Percentiles rank a stretch among this genome's conserved stretches.
Evolutionary conservation across 2,888 invertebrate genomes (phyloP).

Genomic region (Xylota segnis): DNA sequence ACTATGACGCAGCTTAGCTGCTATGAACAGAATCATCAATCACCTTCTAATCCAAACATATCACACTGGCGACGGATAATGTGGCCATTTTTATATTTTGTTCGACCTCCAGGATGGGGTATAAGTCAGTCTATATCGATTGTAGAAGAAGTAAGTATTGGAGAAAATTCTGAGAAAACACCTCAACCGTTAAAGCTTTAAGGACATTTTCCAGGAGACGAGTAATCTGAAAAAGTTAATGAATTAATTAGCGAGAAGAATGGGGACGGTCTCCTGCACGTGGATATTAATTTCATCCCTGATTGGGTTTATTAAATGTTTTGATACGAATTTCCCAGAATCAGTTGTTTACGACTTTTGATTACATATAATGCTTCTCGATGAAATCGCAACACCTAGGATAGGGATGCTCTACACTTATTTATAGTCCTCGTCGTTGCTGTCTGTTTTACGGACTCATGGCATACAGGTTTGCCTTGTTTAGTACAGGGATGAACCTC

Average conservation of each 20-base stretch:
- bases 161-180: neutral
- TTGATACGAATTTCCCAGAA: too few relatives aligned
- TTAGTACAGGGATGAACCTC: too few relatives aligned
- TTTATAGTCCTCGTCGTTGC: too few relatives aligned
- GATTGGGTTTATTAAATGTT: neutral
- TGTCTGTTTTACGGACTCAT: too few relatives aligned
- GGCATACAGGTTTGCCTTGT: too few relatives aligned
- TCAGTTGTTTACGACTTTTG: too few relatives aligned
- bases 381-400: too few relatives aligned
- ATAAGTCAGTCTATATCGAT: neutral
- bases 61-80: constrained; percentile 3
- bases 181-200: neutral
- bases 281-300: neutral
- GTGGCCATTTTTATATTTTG: constrained; percentile 1
- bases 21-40: constrained; percentile 25
- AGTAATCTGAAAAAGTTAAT: neutral
- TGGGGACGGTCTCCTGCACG: neutral
- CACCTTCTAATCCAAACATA: constrained; percentile 36
- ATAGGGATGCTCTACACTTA: too few relatives aligned
- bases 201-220: neutral
- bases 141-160: neutral
- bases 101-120: neutral
- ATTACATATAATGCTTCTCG: too few relatives aligned
- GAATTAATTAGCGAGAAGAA: neutral
- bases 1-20: neutral